phyloP scores from a whole-genome alignment of 2,113 vertebrate genomes.

The Dicerorhinus sumatrensis region DNA sequence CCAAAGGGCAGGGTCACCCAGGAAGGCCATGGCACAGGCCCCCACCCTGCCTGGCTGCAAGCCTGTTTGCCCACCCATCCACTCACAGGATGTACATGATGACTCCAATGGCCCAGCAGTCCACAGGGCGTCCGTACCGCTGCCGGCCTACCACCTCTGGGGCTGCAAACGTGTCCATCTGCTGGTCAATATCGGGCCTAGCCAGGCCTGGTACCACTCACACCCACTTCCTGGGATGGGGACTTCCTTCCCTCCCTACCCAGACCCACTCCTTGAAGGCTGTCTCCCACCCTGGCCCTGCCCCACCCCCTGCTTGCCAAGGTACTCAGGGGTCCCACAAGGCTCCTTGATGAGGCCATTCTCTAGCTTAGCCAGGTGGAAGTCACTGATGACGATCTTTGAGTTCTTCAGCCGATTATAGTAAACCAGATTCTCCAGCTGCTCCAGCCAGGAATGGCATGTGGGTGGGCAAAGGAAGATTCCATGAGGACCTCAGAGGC shows the following conservation, averaged over 20 bases:
- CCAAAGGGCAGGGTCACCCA: constrained; percentile 1
- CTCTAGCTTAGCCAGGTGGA: constrained; percentile 98
- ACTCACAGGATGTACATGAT: constrained; percentile 99
- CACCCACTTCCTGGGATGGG: background rate
- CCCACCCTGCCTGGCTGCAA: background rate
- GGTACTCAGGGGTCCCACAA: constrained; percentile 97
- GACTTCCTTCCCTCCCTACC: background rate
- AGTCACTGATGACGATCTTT: constrained; percentile 99
- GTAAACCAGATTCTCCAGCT: constrained; percentile 99
- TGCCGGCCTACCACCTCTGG: constrained; percentile 98
- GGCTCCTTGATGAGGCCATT: constrained; percentile 99
- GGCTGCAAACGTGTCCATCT: constrained; percentile 86
- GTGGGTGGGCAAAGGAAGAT: background rate
- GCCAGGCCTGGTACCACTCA: background rate
- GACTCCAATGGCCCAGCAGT: constrained; percentile 99
- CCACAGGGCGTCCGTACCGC: constrained; percentile 96
- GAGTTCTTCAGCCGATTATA: constrained; percentile 99
- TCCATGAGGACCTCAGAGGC: background rate
- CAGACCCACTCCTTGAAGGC: background rate
- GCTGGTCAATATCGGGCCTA: constrained; percentile 16
- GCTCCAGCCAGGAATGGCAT: background rate
- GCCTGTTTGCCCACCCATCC: background rate
- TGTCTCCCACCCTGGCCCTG: background rate
- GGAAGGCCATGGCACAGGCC: background rate
- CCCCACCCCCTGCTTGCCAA: constrained; percentile 89